A percentile compares a stretch with the other conserved stretches of the same genome.
Evolutionary conservation across 53 echinoderm and acorn worm genomes (phyloP).

Genomic region (Arbacia lixula): DNA sequence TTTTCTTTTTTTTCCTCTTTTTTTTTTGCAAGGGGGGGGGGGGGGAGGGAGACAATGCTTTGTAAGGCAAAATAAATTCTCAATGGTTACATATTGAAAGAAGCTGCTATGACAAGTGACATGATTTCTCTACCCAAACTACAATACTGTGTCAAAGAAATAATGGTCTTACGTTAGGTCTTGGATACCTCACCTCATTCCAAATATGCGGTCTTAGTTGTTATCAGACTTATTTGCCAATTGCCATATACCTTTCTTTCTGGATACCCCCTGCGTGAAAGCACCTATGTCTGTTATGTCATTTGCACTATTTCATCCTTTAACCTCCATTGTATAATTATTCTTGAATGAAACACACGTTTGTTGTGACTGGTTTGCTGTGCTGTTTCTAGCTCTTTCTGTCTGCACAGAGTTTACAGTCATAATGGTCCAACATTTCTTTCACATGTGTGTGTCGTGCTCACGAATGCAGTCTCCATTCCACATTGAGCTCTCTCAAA

Average conservation of each 20-base stretch:
- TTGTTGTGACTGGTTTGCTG: constrained; percentile 32
- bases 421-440: background rate
- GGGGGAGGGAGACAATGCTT: no score
- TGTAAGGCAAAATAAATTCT: no score
- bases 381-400: background rate
- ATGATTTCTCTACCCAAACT: no score
- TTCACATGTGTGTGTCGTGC: constrained; percentile 30
- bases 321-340: constrained; percentile 16
- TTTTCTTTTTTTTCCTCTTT: no score
- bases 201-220: no score
- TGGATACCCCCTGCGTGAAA: constrained; percentile 10
- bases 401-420: constrained; percentile 29
- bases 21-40: no score
- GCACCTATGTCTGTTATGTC: constrained; percentile 36
- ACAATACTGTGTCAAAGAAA: no score
- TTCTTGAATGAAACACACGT: constrained; percentile 18
- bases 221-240: no score
- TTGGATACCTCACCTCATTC: no score
- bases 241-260: background rate
- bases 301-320: constrained; percentile 21
- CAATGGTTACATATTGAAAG: no score
- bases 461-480: constrained; percentile 37
- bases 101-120: no score
- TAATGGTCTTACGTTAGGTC: no score
- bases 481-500: constrained; percentile 5